These are phyloP conservation scores for Agonum fuliginosum DNA, from an alignment of 2,888 invertebrate species.

Conservation along the genomic window DNA sequence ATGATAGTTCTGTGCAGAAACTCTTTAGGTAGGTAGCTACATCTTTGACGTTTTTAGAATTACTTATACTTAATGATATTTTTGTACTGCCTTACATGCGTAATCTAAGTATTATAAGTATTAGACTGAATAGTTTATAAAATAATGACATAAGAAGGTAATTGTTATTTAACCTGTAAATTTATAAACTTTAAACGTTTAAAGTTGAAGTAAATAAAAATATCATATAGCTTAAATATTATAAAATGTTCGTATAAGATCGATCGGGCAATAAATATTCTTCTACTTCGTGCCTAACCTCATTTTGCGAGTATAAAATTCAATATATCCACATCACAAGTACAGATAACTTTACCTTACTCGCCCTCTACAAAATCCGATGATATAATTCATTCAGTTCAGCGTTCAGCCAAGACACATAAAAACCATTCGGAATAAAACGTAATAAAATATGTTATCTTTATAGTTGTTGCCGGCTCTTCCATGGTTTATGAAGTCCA, in stretches of 20 bases:
- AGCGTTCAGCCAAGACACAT: no score
- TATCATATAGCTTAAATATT: not conserved
- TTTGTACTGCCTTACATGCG: no score
- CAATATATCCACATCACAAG: slow-evolving; percentile 25
- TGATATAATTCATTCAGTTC: slow-evolving; percentile 10
- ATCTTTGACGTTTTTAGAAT: no score
- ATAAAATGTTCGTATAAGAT: slow-evolving; percentile 1
- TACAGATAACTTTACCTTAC: slow-evolving; percentile 12
- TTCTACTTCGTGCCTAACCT: slow-evolving; percentile 31
- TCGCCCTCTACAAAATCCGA: slow-evolving; percentile 1
- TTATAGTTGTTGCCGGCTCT: not conserved
- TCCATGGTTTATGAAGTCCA: not conserved
- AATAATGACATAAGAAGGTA: no score
- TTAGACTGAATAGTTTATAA: no score
- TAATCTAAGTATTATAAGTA: no score
- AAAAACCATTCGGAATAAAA: slow-evolving; percentile 11
- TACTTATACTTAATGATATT: no score
- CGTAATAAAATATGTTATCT: slow-evolving; percentile 22
- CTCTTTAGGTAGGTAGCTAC: no score
- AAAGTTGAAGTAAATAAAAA: not conserved
- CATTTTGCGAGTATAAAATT: slow-evolving; percentile 8
- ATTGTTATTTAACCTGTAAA: no score
- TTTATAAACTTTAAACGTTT: no score
- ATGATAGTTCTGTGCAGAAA: no score
- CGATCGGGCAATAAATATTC: slow-evolving; percentile 31